Evolutionary conservation across 2,888 invertebrate genomes (phyloP), one percentile per base, ranked within the genome.

Genomic region (Conomelus anceps): DNA sequence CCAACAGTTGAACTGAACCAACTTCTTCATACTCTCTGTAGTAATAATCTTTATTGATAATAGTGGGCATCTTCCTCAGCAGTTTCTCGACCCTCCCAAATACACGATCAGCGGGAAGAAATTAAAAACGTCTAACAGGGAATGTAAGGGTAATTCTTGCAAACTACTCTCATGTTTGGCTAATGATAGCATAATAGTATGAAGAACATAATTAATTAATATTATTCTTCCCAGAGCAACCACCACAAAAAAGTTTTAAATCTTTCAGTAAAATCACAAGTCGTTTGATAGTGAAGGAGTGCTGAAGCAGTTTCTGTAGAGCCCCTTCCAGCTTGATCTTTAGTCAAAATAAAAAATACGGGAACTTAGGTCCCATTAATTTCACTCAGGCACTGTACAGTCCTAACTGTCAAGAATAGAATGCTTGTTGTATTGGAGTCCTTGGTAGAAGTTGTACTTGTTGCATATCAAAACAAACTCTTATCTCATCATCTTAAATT

Each of bases 301-400:
- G 86, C 86, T 86, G 86, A 86, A 86, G 86, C 7, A 22, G 23
- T 23, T 23, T 86, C 86, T 22, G 86, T 86, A 22, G 86, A 86
- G 86, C 88, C 63, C n/a, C n/a, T n/a, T n/a, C n/a, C n/a, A n/a
- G n/a, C n/a, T n/a, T 88, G 84, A 22, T 88, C 23, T 88, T 88
- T 84, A 22, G 88, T 88, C 88, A 22, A 88, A 84, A 84, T 86
- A 20, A 22, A 20, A 22, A 88, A 88, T 6, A 23, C 23, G 4
- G 88, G 88, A n/a, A 6, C 24, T 88, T 63, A 84, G n/a, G 88
- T 41, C 22, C 23, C 3, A 22, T 23, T 0, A 89, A 85, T 22
- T 20, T 13, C 3, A 89, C 85, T n/a, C 89, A 85, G 24, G 84
- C 22, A 89, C 23, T 22, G 26, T 89, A 13, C 11, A 88, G 63